Conservation (phyloP, 2,797 vertebrate species). For the Cuniculus paca region DNA sequence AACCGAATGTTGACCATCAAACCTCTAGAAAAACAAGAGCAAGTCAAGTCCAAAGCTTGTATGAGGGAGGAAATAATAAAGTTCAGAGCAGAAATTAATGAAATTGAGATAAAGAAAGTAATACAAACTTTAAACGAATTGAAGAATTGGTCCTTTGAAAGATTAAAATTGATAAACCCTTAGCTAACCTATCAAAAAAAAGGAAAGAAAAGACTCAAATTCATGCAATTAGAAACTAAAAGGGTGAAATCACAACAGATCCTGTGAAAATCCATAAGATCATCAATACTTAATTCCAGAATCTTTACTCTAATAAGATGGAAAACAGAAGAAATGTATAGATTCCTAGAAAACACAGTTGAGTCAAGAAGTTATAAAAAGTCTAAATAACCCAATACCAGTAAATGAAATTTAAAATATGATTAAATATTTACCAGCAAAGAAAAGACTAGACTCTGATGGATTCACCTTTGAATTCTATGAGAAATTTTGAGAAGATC, state of each 20-base stretch:
- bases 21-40: too few species aligned
- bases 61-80: too few species aligned
- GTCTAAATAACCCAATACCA: not conserved
- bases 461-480: not conserved
- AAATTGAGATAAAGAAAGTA: too few species aligned
- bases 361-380: not conserved
- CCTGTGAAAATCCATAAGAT: not conserved
- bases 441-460: not conserved
- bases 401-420: not conserved
- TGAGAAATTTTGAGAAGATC: not conserved
- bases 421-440: not conserved
- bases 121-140: too few species aligned
- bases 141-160: too few species aligned
- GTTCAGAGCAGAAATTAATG: too few species aligned
- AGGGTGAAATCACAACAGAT: not conserved
- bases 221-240: not conserved
- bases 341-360: not conserved
- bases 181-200: not conserved
- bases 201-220: not conserved
- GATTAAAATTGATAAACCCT: not conserved
- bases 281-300: not conserved
- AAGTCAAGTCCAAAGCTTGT: too few species aligned
- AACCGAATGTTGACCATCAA: not conserved
- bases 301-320: not conserved
- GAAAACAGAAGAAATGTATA: not conserved